Conservation (phyloP, 2,113 vertebrate genomes). For the Phycodurus eques region DNA sequence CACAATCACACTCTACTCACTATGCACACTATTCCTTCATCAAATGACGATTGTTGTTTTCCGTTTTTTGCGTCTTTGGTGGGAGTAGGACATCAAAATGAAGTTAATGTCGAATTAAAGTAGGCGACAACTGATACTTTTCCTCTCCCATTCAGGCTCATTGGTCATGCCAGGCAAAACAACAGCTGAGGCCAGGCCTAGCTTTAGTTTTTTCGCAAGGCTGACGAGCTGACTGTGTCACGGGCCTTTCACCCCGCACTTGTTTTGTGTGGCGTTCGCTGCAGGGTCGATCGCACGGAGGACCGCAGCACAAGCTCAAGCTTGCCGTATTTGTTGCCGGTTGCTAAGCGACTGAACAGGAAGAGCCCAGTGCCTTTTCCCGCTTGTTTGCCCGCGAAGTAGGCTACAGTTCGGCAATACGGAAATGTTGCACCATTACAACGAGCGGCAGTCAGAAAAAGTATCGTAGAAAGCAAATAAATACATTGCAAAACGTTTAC, state of each 20-base stretch:
- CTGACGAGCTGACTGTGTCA: background rate
- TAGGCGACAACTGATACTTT: background rate
- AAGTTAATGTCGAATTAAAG: background rate
- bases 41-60: background rate
- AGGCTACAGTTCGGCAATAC: too few relatives aligned
- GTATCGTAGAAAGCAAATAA: background rate
- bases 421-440: too few relatives aligned
- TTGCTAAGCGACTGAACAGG: background rate
- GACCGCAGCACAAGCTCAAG: background rate
- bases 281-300: background rate
- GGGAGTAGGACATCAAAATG: background rate
- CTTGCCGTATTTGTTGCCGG: background rate
- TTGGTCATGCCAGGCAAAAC: constrained; percentile 27
- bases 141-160: constrained; percentile 20
- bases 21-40: background rate
- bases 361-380: background rate
- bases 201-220: background rate
- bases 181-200: constrained; percentile 38
- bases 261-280: background rate
- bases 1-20: too few relatives aligned
- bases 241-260: background rate
- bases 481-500: constrained; percentile 1
- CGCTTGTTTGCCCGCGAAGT: background rate
- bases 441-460: too few relatives aligned
- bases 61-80: background rate